These are phyloP conservation scores for Chaenodraco wilsoni DNA, from an alignment of 2,797 vertebrate genomes.

Conservation along the genomic window DNA sequence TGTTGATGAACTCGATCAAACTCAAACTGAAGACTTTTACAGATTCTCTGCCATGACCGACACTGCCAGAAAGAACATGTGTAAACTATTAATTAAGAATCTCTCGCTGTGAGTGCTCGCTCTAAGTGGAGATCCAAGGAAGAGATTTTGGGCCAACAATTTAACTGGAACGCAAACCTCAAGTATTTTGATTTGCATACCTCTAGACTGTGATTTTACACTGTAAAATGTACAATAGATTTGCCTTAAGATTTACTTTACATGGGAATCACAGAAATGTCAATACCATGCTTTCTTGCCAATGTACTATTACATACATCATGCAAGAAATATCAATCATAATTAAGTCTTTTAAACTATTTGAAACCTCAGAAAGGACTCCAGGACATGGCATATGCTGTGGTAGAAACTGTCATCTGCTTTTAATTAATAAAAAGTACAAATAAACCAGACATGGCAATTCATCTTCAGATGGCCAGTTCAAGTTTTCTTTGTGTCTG, in stretches of 20 bases:
- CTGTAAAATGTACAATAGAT: neutral
- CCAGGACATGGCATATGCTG: constrained; percentile 1
- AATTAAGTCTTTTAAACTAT: constrained; percentile 12
- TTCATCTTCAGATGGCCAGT: neutral
- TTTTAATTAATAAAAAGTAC: constrained; percentile 35
- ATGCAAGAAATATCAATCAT: constrained; percentile 10
- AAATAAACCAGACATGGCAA: constrained; percentile 20
- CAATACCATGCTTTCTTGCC: neutral
- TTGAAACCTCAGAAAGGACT: neutral
- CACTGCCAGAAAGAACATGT: constrained; percentile 17
- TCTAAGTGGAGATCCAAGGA: neutral
- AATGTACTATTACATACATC: neutral
- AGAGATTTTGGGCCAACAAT: neutral
- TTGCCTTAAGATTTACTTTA: neutral
- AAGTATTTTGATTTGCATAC: constrained; percentile 2
- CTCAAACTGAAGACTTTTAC: constrained; percentile 45
- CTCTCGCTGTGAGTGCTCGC: neutral
- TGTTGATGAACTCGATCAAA: constrained; percentile 29
- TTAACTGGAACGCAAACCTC: neutral
- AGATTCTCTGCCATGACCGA: constrained; percentile 21
- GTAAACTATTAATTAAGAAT: constrained; percentile 32
- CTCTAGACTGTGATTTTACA: neutral
- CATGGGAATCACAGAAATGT: neutral
- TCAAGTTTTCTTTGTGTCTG: neutral
- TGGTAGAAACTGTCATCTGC: constrained; percentile 25